Base-by-base conservation (phyloP, 1,140 invertebrate genomes). In the Asbolus verrucosus region DNA sequence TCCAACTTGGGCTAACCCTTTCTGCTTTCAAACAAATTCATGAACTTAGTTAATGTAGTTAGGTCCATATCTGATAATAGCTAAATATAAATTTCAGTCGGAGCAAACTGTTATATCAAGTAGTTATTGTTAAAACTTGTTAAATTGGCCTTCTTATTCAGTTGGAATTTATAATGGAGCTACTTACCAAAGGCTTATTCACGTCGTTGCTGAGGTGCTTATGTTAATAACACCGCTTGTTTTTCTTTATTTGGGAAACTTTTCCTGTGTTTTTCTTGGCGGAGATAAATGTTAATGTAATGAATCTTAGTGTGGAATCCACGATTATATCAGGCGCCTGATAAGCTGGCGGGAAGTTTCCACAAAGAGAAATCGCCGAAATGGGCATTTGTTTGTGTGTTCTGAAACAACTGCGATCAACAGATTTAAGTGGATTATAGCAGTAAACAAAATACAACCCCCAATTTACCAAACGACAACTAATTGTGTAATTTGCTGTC, bases 11-110 rank as follows among this genome's bases (percentile, higher is more conserved):
- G 21, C 9, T 54, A 54, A 54, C 46, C 46, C 21, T 54, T 54
- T 27, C 21, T 27, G 19, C 21, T 8, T 21, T 30, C 46, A 27
- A 54, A 54, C 46, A 30, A 54, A 54, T 54, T 54, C 46, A 54
- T 24, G 46, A 54, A 54, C 46, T 54, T 54, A 3, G 46, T 54
- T 54, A 54, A 54, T n/a, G 14, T 13, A 21, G 21, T 30, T 54
- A 24, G 21, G 46, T 54, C 11, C 21, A 27, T 27, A 27, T 54
- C 46, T 54, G 46, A 54, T 54, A 54, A 54, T 30, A 46, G 46
- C 11, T 13, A 2, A 54, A 54, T 54, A 30, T 54, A 54, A 54
- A 54, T 54, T 54, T 24, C 8, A 54, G 46, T 54, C 19, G 19
- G 14, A 27, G 21, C 21, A n/a, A 54, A 54, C 21, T 54, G 46